Base-by-base conservation (phyloP, 2,797 vertebrate species). In the Molossus alvarezi region DNA sequence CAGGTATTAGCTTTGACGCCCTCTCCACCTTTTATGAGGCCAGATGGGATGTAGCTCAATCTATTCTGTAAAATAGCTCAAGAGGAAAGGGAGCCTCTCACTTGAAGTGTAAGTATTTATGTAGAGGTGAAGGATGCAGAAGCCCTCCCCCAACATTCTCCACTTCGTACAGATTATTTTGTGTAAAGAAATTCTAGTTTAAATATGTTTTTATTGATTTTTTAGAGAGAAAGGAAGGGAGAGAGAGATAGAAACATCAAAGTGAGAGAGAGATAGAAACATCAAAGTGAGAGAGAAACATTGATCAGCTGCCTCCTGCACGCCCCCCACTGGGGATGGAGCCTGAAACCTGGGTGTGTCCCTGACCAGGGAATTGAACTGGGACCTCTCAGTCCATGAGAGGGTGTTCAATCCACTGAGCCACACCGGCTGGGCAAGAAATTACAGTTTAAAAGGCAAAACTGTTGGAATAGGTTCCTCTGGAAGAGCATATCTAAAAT, bases 151-250 rank as follows among this genome's bases (percentile, higher is more conserved):
- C 72, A 60, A 84, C 14, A 57, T 37, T 75, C 23, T 75, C 7
- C 65, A 29, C 12, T 58, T 41, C 79, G 69, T 89, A 86, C n/a
- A 69, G 75, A 69, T 77, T 94, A 80, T 65, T 83, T n/a, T 4
- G 15, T 48, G 60, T 81, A 62, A 92, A 96, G 41, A 90, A 95
- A 93, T 93, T 58, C 23, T 72, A 75, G 25, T 72, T 90, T 77
- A 75, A 90, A 45, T 45, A 45, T 45, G 41, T 45, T 45, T 45
- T 45, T 45, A 45, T 45, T 45, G 41, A 45, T 45, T 45, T 45
- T 45, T 45, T 45, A 45, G 41, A 45, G 41, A 45, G 41, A 45
- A 6, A 45, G 41, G 41, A 45, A 45, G 41, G 41, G 41, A 45
- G 41, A 45, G 41, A 45, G 41, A 45, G 41, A 45, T 45, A 45